phyloP scores from a whole-genome alignment of 2,113 vertebrate species.

The Ornithorhynchus anatinus region DNA sequence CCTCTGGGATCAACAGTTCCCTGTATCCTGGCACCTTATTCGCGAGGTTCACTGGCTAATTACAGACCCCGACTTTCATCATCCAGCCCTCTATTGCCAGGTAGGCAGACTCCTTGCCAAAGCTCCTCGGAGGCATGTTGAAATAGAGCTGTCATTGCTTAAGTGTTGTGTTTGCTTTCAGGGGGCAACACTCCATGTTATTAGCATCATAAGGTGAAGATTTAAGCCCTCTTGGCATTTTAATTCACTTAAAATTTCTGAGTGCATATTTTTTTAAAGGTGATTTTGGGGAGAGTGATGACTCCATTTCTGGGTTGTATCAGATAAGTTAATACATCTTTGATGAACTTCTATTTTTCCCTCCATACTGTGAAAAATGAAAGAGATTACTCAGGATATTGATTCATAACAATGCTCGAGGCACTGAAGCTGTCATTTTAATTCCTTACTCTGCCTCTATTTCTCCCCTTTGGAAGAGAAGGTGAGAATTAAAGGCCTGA shows the following conservation, averaged over 20 bases:
- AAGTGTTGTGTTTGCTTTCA: neutral
- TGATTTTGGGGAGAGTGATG: slow-evolving; percentile 30
- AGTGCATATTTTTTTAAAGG: neutral
- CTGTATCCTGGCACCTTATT: slow-evolving; percentile 2
- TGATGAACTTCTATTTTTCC: neutral
- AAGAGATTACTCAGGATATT: neutral
- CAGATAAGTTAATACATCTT: slow-evolving; percentile 23
- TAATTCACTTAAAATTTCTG: neutral
- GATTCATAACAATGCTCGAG: neutral
- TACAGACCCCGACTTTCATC: neutral
- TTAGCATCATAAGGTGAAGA: slow-evolving; percentile 30
- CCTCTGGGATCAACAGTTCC: slow-evolving; percentile 1
- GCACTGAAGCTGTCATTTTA: neutral
- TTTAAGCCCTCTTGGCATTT: slow-evolving; percentile 37
- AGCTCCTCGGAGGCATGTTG: slow-evolving; percentile 4
- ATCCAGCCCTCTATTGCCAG: neutral
- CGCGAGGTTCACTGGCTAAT: neutral
- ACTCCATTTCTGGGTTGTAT: neutral
- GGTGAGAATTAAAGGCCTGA: neutral
- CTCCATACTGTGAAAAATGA: slow-evolving; percentile 5
- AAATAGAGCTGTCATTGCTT: neutral
- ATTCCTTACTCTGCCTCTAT: neutral
- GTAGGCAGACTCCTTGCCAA: neutral
- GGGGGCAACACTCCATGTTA: slow-evolving; percentile 24
- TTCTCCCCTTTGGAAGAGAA: neutral